phyloP scores from a whole-genome alignment of 30 jellyfish, hydroid and myxozoan genomes.

The Cassiopea xamachana region DNA sequence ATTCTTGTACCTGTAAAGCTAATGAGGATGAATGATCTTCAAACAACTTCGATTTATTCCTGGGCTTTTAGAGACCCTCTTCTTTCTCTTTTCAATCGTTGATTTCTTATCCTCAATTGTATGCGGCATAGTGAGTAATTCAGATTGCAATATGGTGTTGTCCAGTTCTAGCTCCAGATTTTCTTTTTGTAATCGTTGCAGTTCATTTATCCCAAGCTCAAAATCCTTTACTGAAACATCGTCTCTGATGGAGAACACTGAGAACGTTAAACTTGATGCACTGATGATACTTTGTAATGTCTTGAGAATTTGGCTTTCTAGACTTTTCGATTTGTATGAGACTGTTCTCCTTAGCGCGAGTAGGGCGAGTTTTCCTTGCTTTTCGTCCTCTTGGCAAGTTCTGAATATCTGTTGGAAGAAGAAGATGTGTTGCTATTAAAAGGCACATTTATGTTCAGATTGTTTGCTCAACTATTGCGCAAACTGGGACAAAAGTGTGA shows the following conservation, averaged over 20 bases:
- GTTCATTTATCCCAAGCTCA: neutral
- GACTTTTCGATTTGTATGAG: neutral
- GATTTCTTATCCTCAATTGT: neutral
- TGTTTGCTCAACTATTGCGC: too few relatives aligned
- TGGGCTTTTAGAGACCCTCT: neutral
- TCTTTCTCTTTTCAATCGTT: neutral
- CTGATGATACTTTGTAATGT: neutral
- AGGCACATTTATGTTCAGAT: neutral
- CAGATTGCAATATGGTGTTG: neutral
- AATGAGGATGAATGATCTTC: constrained; percentile 8
- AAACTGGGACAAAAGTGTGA: too few relatives aligned
- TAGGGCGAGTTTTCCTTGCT: neutral
- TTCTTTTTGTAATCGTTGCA: neutral
- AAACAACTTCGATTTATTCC: neutral
- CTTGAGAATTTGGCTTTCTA: neutral
- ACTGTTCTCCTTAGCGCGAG: neutral
- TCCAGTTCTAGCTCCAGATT: neutral
- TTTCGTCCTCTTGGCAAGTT: neutral
- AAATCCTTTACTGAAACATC: neutral
- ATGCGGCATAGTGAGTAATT: neutral
- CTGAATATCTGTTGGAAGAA: neutral
- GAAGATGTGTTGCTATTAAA: neutral
- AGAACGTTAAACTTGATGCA: neutral
- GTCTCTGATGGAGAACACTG: neutral
- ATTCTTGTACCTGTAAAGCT: neutral